phyloP scores from a whole-genome alignment of 1,140 invertebrate species.

The Lepidurus packardi region DNA sequence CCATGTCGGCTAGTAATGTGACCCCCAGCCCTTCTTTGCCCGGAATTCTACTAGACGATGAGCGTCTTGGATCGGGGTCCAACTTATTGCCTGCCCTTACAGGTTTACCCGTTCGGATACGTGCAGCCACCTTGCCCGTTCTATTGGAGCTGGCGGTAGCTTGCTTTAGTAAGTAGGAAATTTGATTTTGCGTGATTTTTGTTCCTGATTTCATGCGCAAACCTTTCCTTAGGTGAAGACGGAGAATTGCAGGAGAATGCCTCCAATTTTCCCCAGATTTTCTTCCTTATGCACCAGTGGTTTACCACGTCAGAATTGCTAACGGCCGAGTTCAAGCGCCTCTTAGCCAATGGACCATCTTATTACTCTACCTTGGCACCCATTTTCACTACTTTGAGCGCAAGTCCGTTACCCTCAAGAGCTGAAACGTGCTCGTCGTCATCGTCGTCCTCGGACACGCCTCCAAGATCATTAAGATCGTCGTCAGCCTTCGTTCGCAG shows the following conservation, averaged over 20 bases:
- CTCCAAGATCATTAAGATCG: constrained; percentile 13
- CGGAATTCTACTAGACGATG: constrained; percentile 5
- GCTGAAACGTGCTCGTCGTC: constrained; percentile 15
- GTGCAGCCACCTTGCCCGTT: constrained; percentile 24
- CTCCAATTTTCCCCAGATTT: constrained; percentile 29
- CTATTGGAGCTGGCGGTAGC: constrained; percentile 25
- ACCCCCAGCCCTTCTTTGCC: background rate
- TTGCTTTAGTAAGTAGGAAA: constrained; percentile 10
- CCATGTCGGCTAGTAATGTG: background rate
- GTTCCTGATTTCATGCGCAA: background rate
- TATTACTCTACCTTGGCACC: constrained; percentile 22
- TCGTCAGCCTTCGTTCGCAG: background rate
- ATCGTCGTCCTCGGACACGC: constrained; percentile 17
- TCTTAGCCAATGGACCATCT: constrained; percentile 22
- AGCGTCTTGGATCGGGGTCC: constrained; percentile 15
- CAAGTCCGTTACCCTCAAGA: constrained; percentile 21
- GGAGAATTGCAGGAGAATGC: constrained; percentile 28
- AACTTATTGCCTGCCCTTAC: constrained; percentile 25
- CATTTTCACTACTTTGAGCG: background rate
- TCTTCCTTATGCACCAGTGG: constrained; percentile 33
- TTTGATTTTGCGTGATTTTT: background rate
- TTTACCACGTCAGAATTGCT: constrained; percentile 31
- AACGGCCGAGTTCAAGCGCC: constrained; percentile 20
- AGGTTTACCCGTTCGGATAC: constrained; percentile 24
- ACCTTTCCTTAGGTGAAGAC: constrained; percentile 23